Base-by-base conservation (phyloP, 37 sponge, comb jelly and placozoan genomes). In the Aplysina aerophoba region DNA sequence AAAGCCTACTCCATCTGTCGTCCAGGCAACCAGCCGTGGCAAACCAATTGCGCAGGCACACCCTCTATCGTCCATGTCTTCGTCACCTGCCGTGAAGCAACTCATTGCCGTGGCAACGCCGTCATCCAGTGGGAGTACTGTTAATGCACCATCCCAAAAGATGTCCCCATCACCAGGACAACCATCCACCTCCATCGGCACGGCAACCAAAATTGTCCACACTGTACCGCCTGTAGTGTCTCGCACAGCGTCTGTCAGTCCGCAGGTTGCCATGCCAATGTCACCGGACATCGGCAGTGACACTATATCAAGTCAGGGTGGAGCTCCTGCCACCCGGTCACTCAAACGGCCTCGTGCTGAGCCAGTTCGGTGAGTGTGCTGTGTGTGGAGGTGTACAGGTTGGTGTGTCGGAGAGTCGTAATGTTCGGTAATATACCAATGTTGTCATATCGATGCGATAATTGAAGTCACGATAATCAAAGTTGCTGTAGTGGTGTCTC, bases 171-270 rank as follows among this genome's bases (percentile, higher is more conserved):
- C 50, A 4, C 78, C 54, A 17, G 38, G 25, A 6, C 44, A 40
- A 75, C 16, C 78, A 40, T 19, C 38, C 40, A 40, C 44, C 20
- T 40, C 78, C 21, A 50, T 75, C 21, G 78, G 78, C 54, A 75
- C 78, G 15, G 78, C 78, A 50, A 75, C 78, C 44, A 75, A 75
- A 44, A 75, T 75, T 53, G 78, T 75, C 20, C 78, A 44, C 21
- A 75, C 54, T 11, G 78, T 75, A 24, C 41, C 78, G 0, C 78
- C 78, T 25, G 50, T 44, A 44, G 50, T 44, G 8, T 44, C 50
- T 44, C 50, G 50, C 3, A 44, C 27, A 12, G 28, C 65, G 4
- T 63, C 65, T 63, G 65, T 27, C 4, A 63, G 65, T 63, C 24
- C 27, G 3, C 24, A 24, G 28, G 65, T 28, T 63, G 11, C 27